phyloP scores from a whole-genome alignment of 2,888 invertebrate species.

The Psylliodes chrysocephalus region DNA sequence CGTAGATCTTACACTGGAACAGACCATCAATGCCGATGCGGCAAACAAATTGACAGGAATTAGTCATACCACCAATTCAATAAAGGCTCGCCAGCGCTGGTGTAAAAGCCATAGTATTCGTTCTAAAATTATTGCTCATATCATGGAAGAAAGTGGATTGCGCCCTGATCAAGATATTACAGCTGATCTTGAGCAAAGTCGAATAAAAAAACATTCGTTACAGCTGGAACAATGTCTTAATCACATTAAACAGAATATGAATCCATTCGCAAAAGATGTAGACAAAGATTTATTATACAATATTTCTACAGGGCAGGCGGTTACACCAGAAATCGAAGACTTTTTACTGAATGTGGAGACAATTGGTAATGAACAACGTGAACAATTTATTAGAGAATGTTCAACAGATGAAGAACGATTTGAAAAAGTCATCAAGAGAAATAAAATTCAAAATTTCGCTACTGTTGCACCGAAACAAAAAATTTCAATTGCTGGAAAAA shows the following conservation, averaged over 20 bases:
- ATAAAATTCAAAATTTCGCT: conserved; percentile 1
- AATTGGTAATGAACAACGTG: background rate
- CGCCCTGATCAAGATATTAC: background rate
- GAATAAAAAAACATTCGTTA: conserved; percentile 18
- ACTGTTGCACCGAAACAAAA: conserved; percentile 16
- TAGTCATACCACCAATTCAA: conserved; percentile 4
- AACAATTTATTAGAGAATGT: conserved; percentile 18
- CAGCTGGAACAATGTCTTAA: conserved; percentile 14
- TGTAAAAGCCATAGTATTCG: conserved; percentile 15
- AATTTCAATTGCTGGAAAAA: conserved; percentile 15
- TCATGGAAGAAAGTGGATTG: conserved; percentile 1
- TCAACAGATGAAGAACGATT: conserved; percentile 5
- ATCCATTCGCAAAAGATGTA: too few species aligned
- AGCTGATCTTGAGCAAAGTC: conserved; percentile 34
- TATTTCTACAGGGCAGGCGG: conserved; percentile 40
- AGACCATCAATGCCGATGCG: conserved; percentile 50
- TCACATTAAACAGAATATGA: conserved; percentile 3
- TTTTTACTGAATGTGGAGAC: conserved; percentile 10
- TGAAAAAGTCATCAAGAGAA: conserved; percentile 13
- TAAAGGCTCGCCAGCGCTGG: conserved; percentile 10
- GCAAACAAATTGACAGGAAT: conserved; percentile 30
- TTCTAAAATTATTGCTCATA: too few species aligned
- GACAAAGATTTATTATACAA: conserved; percentile 34
- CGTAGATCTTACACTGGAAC: conserved; percentile 42
- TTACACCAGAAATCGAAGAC: background rate